Conservation (phyloP, 2,113 vertebrate species). For the Cyanistes caeruleus region DNA sequence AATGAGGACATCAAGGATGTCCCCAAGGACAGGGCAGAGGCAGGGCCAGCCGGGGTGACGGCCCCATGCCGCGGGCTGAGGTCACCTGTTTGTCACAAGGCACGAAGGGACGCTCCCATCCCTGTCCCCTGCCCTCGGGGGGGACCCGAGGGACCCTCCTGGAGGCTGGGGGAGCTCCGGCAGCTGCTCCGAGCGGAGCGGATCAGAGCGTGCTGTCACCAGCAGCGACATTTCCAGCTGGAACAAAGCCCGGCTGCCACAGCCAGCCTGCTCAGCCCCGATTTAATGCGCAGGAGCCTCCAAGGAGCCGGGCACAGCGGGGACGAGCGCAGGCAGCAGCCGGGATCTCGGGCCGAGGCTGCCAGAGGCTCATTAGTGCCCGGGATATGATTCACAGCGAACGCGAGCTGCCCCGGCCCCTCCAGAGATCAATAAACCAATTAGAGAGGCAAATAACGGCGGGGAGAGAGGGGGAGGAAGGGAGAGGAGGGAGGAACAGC, state of each 20-base stretch:
- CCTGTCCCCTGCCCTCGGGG: rapidly evolving
- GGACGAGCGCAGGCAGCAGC: not conserved
- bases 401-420: not conserved
- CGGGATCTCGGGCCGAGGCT: not conserved
- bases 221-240: not conserved
- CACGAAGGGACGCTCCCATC: not conserved
- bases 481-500: not conserved
- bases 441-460: not conserved
- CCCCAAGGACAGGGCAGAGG: not conserved
- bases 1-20: not conserved
- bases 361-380: not conserved
- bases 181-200: not conserved
- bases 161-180: rapidly evolving
- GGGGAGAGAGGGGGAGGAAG: rapidly evolving
- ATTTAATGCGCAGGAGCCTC: rapidly evolving
- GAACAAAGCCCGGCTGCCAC: not conserved
- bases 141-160: rapidly evolving
- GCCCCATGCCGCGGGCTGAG: rapidly evolving
- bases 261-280: not conserved
- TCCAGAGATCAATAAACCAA: not conserved
- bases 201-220: not conserved
- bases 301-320: not conserved
- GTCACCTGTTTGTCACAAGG: not conserved
- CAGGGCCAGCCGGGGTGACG: not conserved
- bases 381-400: not conserved